Conservation (phyloP, 2,797 vertebrate genomes). For the Rhynchotus rufescens region DNA sequence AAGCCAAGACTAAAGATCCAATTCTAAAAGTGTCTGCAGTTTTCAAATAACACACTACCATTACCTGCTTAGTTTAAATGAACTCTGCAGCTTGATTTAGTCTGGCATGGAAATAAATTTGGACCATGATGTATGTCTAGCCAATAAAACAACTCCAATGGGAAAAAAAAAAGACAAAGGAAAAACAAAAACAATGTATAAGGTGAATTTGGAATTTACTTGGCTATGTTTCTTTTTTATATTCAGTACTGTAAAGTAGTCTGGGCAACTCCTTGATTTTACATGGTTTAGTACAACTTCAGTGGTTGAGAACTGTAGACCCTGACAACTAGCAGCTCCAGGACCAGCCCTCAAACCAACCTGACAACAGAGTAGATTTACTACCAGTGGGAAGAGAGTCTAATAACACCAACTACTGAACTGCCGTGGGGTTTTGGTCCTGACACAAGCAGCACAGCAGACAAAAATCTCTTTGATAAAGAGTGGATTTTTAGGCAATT, state of each 20-base stretch:
- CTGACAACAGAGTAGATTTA: background rate
- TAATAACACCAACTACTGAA: background rate
- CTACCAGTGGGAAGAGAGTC: rapidly evolving
- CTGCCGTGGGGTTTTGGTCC: background rate
- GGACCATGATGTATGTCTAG: background rate
- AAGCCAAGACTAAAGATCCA: background rate
- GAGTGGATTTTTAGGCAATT: background rate
- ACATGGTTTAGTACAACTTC: background rate
- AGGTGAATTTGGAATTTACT: constrained; percentile 26
- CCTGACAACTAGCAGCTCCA: background rate
- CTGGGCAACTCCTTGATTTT: constrained; percentile 20
- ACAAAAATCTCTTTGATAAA: background rate
- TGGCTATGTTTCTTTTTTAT: background rate
- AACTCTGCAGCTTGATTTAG: constrained; percentile 2
- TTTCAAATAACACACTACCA: background rate
- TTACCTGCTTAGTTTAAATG: constrained; percentile 6
- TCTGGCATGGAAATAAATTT: background rate
- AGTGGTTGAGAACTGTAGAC: background rate
- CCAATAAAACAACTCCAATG: background rate
- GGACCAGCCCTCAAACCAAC: background rate
- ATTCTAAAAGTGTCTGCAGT: background rate
- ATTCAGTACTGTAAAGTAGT: constrained; percentile 21
- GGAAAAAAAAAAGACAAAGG: background rate
- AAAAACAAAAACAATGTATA: background rate
- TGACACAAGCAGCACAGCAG: background rate